Evolutionary conservation across 2,797 vertebrate species (phyloP).

Genomic region (Gymnoscopelus microlampas): DNA sequence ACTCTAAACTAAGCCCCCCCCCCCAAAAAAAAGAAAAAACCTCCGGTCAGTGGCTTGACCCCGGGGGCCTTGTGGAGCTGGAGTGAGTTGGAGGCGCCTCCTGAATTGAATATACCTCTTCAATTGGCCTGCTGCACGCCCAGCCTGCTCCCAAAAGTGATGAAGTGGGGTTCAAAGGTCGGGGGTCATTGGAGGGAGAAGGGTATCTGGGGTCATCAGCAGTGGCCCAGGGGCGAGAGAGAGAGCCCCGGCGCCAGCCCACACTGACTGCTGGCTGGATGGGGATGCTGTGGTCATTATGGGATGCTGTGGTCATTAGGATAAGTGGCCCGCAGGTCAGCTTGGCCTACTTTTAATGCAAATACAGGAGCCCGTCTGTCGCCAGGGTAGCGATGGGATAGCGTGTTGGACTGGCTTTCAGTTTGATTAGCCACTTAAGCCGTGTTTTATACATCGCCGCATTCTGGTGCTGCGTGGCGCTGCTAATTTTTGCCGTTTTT

Average conservation of each 20-base stretch:
- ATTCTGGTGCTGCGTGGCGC: too few relatives aligned
- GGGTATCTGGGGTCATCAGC: conserved; percentile 77
- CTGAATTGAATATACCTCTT: conserved; percentile 39
- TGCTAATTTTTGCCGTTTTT: too few relatives aligned
- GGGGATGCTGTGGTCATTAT: conserved; percentile 59
- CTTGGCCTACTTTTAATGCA: conserved; percentile 74
- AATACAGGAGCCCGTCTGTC: conserved; percentile 65
- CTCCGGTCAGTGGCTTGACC: conserved; percentile 59
- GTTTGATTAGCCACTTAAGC: too few relatives aligned
- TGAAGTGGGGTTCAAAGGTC: conserved; percentile 70
- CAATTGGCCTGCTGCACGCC: conserved; percentile 54
- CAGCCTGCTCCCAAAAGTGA: conserved; percentile 60
- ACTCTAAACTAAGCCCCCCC: conserved; percentile 34
- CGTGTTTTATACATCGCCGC: too few relatives aligned
- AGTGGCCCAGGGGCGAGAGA: conserved; percentile 41
- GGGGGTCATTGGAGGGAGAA: conserved; percentile 54
- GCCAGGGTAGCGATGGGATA: conserved; percentile 46
- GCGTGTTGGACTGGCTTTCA: too few relatives aligned
- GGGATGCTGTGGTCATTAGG: conserved; percentile 66
- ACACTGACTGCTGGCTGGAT: conserved; percentile 14
- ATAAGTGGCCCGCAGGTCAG: conserved; percentile 77
- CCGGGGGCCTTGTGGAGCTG: conserved; percentile 39
- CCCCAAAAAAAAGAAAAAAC: conserved; percentile 20
- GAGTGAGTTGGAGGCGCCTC: conserved; percentile 46
- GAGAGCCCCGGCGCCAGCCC: conserved; percentile 60